phyloP scores from a whole-genome alignment of 2,113 vertebrate genomes.

The Dicaeum eximium region DNA sequence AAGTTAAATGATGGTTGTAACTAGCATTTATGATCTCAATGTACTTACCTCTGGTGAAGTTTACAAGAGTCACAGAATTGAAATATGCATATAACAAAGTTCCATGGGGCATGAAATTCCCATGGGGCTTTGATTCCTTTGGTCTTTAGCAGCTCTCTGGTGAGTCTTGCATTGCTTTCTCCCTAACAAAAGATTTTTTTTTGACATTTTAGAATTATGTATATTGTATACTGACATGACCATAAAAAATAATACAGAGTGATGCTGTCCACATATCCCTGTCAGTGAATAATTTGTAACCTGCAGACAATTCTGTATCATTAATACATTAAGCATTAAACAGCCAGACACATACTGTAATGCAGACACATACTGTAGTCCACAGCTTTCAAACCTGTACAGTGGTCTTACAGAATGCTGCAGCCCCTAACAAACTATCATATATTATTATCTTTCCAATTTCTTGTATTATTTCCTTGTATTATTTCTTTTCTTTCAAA shows the following conservation, averaged over 20 bases:
- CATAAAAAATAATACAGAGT: background rate
- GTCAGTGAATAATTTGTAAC: background rate
- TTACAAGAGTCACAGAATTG: background rate
- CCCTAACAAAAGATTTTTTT: background rate
- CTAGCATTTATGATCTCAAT: background rate
- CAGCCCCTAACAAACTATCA: background rate
- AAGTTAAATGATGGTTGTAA: background rate
- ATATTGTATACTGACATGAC: background rate
- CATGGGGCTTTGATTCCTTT: background rate
- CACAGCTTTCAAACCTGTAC: background rate
- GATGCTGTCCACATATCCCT: background rate
- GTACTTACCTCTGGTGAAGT: background rate
- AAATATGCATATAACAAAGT: background rate
- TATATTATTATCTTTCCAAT: background rate
- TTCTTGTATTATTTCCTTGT: too few relatives aligned
- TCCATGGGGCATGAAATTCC: background rate
- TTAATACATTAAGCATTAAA: background rate
- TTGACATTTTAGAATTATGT: background rate
- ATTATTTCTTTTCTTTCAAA: background rate
- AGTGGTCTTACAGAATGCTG: background rate
- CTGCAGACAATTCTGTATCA: background rate
- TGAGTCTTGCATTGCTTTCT: background rate
- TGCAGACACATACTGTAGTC: background rate
- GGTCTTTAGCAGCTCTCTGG: background rate
- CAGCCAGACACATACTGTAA: background rate